Base-by-base conservation (phyloP, 2,888 invertebrate genomes). In the Odontomyia ornata region DNA sequence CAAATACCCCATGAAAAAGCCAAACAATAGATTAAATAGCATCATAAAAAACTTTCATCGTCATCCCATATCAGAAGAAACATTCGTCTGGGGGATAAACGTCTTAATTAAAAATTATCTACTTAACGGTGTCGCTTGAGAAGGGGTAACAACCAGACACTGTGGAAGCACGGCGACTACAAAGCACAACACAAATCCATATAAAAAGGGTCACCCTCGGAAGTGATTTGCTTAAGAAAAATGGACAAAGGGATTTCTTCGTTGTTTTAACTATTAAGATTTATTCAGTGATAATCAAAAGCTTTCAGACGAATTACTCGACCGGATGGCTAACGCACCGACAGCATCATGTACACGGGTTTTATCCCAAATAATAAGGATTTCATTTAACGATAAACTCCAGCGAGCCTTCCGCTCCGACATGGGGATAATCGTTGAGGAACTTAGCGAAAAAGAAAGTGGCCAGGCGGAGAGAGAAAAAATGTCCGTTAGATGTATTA, bases 281-380 rank as follows among this genome's bases (percentile, higher is more conserved):
- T 81, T 80, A 81, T 81, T 81, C 80, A 71, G 78, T 78, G 81
- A 81, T 81, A 81, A 81, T 80, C 81, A 81, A 80, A 80, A 80
- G 81, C 81, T 81, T 81, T 81, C 80, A 81, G 80, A 77, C 78
- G 80, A 80, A 81, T 81, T 81, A 80, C 80, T 79, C 78, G 80
- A 78, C 79, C 79, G 76, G 67, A 64, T 75, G 46, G 15, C 18
- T 21, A 47, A 43, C n/a, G 64, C 27, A 75, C 64, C 75, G 25
- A 64, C 62, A 69, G 47, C 56, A 72, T 56, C 56, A 72, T 56
- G 56, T 72, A 52, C 21, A 56, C 56, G 28, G 18, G 36, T 5
- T 23, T 69, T 27, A 72, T 56, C 72, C 27, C n/a, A 72, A 30
- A 56, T 73, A 36, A 57, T 57, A 57, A 36, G 73, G 73, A 73